Conservation (phyloP, 1,140 invertebrate genomes). For the Cecropterus lyciades region DNA sequence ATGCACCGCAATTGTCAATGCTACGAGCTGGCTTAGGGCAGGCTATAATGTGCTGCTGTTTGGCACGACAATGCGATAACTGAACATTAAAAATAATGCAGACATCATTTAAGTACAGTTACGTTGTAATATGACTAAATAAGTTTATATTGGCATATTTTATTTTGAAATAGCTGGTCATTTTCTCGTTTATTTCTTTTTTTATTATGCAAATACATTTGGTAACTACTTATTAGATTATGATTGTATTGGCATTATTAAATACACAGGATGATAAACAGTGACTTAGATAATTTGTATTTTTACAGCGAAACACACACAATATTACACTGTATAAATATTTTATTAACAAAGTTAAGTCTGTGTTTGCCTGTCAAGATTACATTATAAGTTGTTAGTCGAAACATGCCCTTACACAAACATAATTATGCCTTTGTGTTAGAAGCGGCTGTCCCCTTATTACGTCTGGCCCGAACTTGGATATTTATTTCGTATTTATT, state of each 20-base stretch:
- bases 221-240: too few species aligned
- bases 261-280: too few species aligned
- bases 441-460: conserved; percentile 20
- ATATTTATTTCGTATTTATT: conserved; percentile 36
- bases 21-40: not conserved
- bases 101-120: not conserved
- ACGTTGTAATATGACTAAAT: not conserved
- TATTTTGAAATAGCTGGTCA: too few species aligned
- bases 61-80: not conserved
- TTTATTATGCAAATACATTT: too few species aligned
- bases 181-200: too few species aligned
- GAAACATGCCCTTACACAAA: conserved; percentile 13
- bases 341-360: too few species aligned
- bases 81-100: not conserved
- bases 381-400: not conserved
- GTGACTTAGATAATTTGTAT: too few species aligned
- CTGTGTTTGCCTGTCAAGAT: not conserved
- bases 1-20: conserved; percentile 12
- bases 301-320: too few species aligned
- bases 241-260: too few species aligned
- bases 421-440: conserved; percentile 27
- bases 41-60: not conserved
- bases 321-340: too few species aligned
- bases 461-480: conserved; percentile 19
- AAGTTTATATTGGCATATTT: too few species aligned